Conservation (phyloP, 2,797 vertebrate species). For the Chiloscyllium punctatum region DNA sequence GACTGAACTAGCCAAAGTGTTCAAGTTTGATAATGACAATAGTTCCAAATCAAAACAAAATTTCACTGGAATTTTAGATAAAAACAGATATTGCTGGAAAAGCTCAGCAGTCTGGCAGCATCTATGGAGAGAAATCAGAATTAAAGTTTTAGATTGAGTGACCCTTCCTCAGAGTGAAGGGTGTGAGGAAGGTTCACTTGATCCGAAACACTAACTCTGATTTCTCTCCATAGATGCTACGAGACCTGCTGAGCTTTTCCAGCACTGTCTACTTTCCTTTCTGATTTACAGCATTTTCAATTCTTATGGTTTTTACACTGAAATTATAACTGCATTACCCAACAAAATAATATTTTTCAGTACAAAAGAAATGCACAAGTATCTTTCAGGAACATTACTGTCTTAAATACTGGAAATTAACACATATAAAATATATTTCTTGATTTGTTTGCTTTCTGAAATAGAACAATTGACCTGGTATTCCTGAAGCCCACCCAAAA, state of each 20-base stretch:
- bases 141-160: too few species aligned
- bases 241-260: too few species aligned
- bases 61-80: neutral
- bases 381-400: neutral
- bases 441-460: constrained; percentile 26
- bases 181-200: too few species aligned
- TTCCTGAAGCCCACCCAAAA: neutral
- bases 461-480: constrained; percentile 4
- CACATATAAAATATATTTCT: neutral
- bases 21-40: neutral
- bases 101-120: too few species aligned
- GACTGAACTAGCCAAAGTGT: neutral
- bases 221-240: too few species aligned
- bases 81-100: too few species aligned
- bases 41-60: neutral
- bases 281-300: too few species aligned
- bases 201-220: too few species aligned
- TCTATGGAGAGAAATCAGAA: too few species aligned
- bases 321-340: neutral
- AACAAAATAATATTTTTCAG: neutral
- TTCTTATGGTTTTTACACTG: too few species aligned
- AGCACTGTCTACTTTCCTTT: too few species aligned
- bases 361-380: neutral
- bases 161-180: too few species aligned
- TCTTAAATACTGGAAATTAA: neutral